Base-by-base conservation (phyloP, 1,140 invertebrate genomes). In the Platyura marginata region DNA sequence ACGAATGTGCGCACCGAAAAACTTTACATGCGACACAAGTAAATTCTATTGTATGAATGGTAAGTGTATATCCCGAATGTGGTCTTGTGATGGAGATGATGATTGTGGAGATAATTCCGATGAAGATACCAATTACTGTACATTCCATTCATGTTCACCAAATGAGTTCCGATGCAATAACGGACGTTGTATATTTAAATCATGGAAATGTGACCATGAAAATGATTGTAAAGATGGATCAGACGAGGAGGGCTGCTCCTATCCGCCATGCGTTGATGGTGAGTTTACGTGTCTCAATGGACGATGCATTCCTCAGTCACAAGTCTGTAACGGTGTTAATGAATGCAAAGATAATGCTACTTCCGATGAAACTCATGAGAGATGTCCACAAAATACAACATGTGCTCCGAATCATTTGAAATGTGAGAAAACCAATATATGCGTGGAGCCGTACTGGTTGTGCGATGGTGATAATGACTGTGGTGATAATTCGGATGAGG, bases 21-120 rank as follows among this genome's bases (percentile, higher is more conserved):
- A 92, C 51, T 71, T 84, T 3, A 90, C 81, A 0, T 98, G 93
- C 57, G 84, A 90, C 50, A 61, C 72, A 0, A 79, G 74, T 48
- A 93, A 95, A 59, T 97, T 96, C 62, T 82, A 86, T 47, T 98
- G 95, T 56, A 72, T 73, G 10, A 95, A 95, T 60, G 90, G 89
- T 6, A 83, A 91, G 51, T 99, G 94, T 54, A 93, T 98, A 43
- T 88, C 85, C 0, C 66, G 88, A 39, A 83, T 94, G 71, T 98
- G 92, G 87, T 83, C 90, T 3, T 98, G 94, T 61, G 93, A 97
- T 60, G 58, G 58, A 4, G 91, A 96, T 48, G 82, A 92, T 49
- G 88, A 96, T 52, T 96, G 93, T 55, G 85, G 86, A 0, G 95
- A 98, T 59, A 82, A 79, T 20, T 84, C 82, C 2, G 94, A 99